Conservation (phyloP, 2,888 invertebrate species). For the Drosophila longiperda region DNA sequence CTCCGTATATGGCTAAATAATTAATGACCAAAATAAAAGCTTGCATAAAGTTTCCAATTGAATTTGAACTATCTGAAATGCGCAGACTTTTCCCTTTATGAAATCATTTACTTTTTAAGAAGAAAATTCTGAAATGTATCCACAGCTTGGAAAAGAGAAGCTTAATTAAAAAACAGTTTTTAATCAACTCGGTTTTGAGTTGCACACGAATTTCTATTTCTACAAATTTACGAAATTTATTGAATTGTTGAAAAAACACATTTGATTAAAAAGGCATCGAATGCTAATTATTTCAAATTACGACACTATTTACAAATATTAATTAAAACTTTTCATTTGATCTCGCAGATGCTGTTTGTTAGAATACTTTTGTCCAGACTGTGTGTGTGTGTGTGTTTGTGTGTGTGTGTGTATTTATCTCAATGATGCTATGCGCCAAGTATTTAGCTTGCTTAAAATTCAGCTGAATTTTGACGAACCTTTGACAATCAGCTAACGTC, state of each 20-base stretch:
- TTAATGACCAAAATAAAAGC: neutral
- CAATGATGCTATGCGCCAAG: slow-evolving; percentile 31
- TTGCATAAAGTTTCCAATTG: neutral
- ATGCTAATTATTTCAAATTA: neutral
- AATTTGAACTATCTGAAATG: neutral
- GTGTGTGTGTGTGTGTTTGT: neutral
- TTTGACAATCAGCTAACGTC: slow-evolving; percentile 47
- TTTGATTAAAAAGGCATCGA: neutral
- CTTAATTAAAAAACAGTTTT: neutral
- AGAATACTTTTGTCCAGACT: neutral
- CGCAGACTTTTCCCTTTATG: neutral
- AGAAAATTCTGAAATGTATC: neutral
- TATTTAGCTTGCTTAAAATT: slow-evolving; percentile 73
- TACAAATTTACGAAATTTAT: neutral
- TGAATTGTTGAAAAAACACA: neutral
- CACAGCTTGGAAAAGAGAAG: neutral
- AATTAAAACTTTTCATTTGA: neutral
- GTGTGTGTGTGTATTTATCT: slow-evolving; percentile 15
- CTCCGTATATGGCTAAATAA: neutral
- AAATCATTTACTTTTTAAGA: too few relatives aligned
- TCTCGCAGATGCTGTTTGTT: neutral
- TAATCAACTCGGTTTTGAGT: neutral
- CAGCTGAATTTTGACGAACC: slow-evolving; percentile 64
- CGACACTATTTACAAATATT: neutral
- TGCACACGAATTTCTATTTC: neutral